Conservation (phyloP, 2,113 vertebrate species). For the Muscicapa adusta region DNA sequence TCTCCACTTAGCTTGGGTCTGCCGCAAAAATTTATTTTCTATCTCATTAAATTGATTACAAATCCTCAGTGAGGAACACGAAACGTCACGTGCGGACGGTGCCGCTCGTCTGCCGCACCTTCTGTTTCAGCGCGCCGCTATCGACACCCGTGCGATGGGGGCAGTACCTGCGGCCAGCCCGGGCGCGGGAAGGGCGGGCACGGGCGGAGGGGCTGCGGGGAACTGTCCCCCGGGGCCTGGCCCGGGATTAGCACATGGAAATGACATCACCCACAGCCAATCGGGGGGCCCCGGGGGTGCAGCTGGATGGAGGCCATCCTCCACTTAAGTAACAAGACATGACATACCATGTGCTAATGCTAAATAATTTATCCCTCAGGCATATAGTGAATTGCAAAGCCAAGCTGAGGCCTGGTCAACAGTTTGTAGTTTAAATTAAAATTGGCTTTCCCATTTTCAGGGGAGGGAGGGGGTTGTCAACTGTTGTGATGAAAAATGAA, state of each 20-base stretch:
- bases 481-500: neutral
- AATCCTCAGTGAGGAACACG: neutral
- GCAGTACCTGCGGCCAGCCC: constrained; percentile 55
- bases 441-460: neutral
- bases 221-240: neutral
- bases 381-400: constrained; percentile 46
- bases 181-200: neutral
- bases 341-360: constrained; percentile 59
- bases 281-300: constrained; percentile 13
- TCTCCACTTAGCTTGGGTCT: neutral
- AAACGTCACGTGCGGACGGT: neutral
- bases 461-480: neutral
- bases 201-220: neutral
- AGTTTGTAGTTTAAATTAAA: constrained; percentile 66
- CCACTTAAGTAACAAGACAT: constrained; percentile 64
- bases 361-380: constrained; percentile 65
- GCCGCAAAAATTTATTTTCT: neutral
- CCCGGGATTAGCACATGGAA: constrained; percentile 57
- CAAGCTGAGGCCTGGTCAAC: constrained; percentile 56
- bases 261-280: constrained; percentile 65
- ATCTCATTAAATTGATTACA: neutral
- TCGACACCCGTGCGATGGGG: constrained; percentile 4
- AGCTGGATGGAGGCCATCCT: constrained; percentile 53
- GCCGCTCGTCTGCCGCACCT: constrained; percentile 40
- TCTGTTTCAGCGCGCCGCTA: neutral